Conservation (phyloP, 1,140 invertebrate species). For the Palaemon carinicauda region DNA sequence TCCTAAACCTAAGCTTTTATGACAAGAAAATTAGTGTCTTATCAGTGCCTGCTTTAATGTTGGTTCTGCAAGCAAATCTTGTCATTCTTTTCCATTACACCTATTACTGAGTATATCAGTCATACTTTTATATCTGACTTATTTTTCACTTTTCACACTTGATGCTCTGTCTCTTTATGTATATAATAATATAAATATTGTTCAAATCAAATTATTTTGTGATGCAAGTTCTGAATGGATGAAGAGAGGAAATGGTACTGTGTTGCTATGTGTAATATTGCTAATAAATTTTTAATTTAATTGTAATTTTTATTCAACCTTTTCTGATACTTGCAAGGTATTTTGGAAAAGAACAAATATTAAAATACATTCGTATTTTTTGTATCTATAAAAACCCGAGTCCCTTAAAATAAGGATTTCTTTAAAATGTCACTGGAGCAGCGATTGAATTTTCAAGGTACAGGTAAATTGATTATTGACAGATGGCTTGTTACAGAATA, state of each 20-base stretch:
- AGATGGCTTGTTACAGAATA: no score
- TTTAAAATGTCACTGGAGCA: no score
- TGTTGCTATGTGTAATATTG: constrained; percentile 42
- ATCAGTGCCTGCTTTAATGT: constrained; percentile 11
- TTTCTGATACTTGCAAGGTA: not conserved
- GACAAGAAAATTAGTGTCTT: constrained; percentile 10
- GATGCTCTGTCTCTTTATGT: constrained; percentile 17
- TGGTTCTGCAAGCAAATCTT: no score
- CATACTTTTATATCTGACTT: not conserved
- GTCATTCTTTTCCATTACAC: no score
- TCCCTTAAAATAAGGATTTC: no score
- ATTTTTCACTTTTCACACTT: constrained; percentile 1
- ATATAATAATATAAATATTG: constrained; percentile 53
- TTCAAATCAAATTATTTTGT: constrained; percentile 53
- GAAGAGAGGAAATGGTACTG: constrained; percentile 27
- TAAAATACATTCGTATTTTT: no score
- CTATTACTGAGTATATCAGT: not conserved
- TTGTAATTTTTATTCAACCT: not conserved
- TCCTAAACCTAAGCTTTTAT: constrained; percentile 15
- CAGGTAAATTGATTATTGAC: no score
- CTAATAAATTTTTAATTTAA: constrained; percentile 23
- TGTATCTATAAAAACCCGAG: no score
- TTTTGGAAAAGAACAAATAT: no score
- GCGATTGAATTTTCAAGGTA: no score
- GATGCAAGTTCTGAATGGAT: constrained; percentile 25